These are phyloP conservation scores for Epinotia nisella DNA, from an alignment of 2,888 invertebrate species.

Conservation along the genomic window DNA sequence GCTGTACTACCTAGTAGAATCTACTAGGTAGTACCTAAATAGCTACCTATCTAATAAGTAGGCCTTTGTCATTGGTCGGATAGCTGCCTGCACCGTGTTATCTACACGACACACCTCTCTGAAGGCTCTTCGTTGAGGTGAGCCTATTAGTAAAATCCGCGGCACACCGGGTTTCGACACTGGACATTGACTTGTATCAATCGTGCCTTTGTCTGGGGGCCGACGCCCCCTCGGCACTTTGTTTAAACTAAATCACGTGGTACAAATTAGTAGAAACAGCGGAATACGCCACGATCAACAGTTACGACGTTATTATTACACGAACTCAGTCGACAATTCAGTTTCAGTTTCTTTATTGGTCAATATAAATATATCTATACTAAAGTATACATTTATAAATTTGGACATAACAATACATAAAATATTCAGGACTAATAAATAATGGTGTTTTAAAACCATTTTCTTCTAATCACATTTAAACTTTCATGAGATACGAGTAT, in stretches of 20 bases:
- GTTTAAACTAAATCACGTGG: constrained; percentile 64
- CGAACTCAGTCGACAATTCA: background rate
- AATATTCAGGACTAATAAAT: too few species aligned
- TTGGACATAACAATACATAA: too few species aligned
- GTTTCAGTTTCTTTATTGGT: too few species aligned
- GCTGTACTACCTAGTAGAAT: too few species aligned
- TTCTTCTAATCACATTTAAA: background rate
- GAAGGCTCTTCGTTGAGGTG: background rate
- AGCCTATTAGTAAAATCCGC: constrained; percentile 58
- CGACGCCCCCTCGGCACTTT: constrained; percentile 70
- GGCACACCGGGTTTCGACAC: constrained; percentile 72
- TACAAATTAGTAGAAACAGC: constrained; percentile 53
- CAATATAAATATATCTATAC: too few species aligned
- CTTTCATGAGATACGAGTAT: too few species aligned
- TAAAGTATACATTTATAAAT: too few species aligned
- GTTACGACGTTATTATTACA: background rate
- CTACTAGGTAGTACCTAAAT: too few species aligned
- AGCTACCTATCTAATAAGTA: too few species aligned
- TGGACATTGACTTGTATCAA: constrained; percentile 70
- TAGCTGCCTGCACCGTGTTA: background rate
- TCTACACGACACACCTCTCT: background rate
- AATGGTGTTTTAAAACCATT: background rate
- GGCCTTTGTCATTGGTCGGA: background rate
- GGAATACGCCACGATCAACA: constrained; percentile 36
- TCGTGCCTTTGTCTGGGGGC: constrained; percentile 79